Base-by-base conservation (phyloP, 2,797 vertebrate species). In the Myotis myotis region DNA sequence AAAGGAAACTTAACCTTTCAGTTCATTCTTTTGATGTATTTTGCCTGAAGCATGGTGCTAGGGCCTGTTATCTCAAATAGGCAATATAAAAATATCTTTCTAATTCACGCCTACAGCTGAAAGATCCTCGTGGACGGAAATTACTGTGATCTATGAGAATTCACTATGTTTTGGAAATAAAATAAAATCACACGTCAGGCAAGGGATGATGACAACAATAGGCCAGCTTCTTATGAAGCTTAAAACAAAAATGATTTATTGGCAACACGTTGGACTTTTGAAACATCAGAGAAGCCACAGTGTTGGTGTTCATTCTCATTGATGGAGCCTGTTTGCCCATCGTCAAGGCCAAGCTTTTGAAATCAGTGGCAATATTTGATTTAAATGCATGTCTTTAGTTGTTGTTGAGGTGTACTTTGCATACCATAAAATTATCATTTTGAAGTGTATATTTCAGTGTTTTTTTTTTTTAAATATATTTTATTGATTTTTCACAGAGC, bases 1-100 rank as follows among this genome's bases (percentile, higher is more conserved):
- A 96, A 95, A 96, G 96, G 94, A 85, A 96, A 97, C 89, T 97
- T 97, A 97, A 98, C 82, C 96, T 97, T 97, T 96, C 93, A 87
- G 92, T 96, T 96, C 89, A 94, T 96, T 97, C 96, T 96, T 93
- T 97, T 55, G 8, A 93, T 84, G 86, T 96, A 89, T 95, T 70
- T 96, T 96, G 93, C 92, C 62, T 36, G 90, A 30, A 97, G 36
- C 33, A 4, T 93, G 55, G 33, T 94, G 8, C 62, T 93, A 44
- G 89, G 95, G 95, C 68, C 96, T 95, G 38, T 72, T 96, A 82
- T 97, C 84, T 96, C 83, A 68, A 87, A 97, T 96, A 96, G 96
- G 93, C 96, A 91, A 94, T 97, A 97, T 96, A 97, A 97, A 97
- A 97, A 96, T 97, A 76, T 95, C 87, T 97, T 95, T 51, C 89